Conservation (phyloP, 2,113 vertebrate genomes). For the Thinocorus orbignyianus region DNA sequence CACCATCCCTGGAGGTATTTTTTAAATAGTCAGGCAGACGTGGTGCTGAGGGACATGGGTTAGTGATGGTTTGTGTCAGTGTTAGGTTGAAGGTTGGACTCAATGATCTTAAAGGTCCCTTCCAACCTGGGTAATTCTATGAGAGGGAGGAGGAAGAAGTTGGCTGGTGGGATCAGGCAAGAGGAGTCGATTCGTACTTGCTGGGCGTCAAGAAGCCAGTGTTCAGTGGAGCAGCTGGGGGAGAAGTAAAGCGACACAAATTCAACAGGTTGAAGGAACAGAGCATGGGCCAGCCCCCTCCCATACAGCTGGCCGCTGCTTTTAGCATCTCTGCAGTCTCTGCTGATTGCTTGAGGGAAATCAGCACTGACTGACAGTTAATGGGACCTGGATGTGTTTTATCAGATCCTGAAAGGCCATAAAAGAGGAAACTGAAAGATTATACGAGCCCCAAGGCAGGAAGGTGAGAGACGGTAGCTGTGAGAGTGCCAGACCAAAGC, state of each 20-base stretch:
- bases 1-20: background rate
- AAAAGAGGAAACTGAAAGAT: background rate
- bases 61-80: background rate
- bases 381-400: background rate
- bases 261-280: background rate
- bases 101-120: background rate
- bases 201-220: background rate
- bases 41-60: background rate
- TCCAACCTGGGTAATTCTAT: background rate
- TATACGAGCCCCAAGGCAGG: background rate
- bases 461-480: background rate
- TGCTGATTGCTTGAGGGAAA: background rate
- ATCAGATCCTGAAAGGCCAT: background rate
- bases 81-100: background rate
- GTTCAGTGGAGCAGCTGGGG: background rate
- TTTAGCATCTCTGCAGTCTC: background rate
- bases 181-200: background rate
- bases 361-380: background rate
- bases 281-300: background rate
- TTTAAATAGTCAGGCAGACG: background rate
- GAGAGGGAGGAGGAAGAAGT: background rate
- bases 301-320: background rate
- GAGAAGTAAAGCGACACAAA: background rate
- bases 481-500: background rate
- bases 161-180: fast-evolving